Conservation (phyloP, 2,888 invertebrate genomes). For the Andrena camellia region DNA sequence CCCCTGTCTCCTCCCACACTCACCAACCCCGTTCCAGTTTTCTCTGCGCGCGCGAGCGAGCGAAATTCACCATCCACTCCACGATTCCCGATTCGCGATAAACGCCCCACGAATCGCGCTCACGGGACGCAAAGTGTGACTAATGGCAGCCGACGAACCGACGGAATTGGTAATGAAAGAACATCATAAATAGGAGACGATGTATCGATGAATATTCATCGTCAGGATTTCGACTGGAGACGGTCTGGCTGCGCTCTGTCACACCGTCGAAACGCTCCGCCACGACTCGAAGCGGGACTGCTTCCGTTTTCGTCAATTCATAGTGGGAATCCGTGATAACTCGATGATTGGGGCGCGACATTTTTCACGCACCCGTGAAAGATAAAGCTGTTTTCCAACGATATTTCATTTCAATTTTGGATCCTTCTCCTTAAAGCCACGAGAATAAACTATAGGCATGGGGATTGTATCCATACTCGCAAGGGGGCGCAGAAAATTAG, state of each 20-base stretch:
- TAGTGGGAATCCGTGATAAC: background rate
- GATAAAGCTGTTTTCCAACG: background rate
- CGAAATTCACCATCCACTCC: slow-evolving; percentile 65
- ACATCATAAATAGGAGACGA: slow-evolving; percentile 57
- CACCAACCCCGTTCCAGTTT: background rate
- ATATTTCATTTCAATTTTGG: no score
- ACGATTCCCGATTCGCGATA: slow-evolving; percentile 70
- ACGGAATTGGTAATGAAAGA: slow-evolving; percentile 68
- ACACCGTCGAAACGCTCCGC: slow-evolving; percentile 10
- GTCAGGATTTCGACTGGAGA: slow-evolving; percentile 43
- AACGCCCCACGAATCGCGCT: slow-evolving; percentile 68
- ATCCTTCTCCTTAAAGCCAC: no score
- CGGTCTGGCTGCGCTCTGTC: no score
- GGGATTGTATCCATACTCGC: no score
- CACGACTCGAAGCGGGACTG: slow-evolving; percentile 14
- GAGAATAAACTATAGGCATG: no score
- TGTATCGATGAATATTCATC: slow-evolving; percentile 60
- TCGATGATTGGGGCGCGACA: slow-evolving; percentile 6
- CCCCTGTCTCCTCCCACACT: slow-evolving; percentile 3
- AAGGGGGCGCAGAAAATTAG: no score
- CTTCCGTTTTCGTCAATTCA: slow-evolving; percentile 26
- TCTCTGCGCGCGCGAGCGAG: slow-evolving; percentile 31
- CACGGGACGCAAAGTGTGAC: slow-evolving; percentile 65
- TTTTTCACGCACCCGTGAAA: background rate
- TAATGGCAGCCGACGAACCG: slow-evolving; percentile 62